These are phyloP conservation scores for Yponomeuta malinellus DNA, from an alignment of 2,888 invertebrate genomes.

Conservation along the genomic window DNA sequence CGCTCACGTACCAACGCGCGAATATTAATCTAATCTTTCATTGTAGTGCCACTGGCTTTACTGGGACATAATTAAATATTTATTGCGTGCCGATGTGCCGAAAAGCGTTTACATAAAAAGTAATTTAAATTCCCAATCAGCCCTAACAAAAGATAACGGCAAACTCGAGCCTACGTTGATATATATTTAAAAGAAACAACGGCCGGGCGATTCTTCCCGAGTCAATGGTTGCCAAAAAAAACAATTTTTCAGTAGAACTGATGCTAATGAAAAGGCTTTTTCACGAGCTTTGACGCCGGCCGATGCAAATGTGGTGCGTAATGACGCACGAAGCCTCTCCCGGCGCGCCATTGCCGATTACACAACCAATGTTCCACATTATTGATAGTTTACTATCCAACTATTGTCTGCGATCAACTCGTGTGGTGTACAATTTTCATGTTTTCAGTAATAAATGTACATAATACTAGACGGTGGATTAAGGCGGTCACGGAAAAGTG, in stretches of 20 bases:
- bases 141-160: slow-evolving; percentile 7
- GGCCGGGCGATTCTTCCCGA: neutral
- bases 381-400: slow-evolving; percentile 32
- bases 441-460: neutral
- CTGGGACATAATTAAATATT: slow-evolving; percentile 8
- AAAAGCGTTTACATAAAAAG: neutral
- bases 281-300: slow-evolving; percentile 71
- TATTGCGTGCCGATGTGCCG: neutral
- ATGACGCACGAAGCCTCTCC: slow-evolving; percentile 59
- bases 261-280: slow-evolving; percentile 73
- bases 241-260: slow-evolving; percentile 67
- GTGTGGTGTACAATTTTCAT: neutral
- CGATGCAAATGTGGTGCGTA: slow-evolving; percentile 64
- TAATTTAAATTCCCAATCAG: neutral
- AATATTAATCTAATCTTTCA: slow-evolving; percentile 29
- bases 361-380: slow-evolving; percentile 29
- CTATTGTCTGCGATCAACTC: slow-evolving; percentile 4
- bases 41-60: slow-evolving; percentile 11
- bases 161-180: neutral
- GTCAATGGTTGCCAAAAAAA: slow-evolving; percentile 23
- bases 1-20: slow-evolving; percentile 30
- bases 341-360: slow-evolving; percentile 42
- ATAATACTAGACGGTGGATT: neutral
- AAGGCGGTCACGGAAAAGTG: too few species aligned
- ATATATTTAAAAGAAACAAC: neutral